Evolutionary conservation across 2,888 invertebrate genomes (phyloP), one percentile per base, ranked within the genome.

Genomic region (Cremastinae sp.): DNA sequence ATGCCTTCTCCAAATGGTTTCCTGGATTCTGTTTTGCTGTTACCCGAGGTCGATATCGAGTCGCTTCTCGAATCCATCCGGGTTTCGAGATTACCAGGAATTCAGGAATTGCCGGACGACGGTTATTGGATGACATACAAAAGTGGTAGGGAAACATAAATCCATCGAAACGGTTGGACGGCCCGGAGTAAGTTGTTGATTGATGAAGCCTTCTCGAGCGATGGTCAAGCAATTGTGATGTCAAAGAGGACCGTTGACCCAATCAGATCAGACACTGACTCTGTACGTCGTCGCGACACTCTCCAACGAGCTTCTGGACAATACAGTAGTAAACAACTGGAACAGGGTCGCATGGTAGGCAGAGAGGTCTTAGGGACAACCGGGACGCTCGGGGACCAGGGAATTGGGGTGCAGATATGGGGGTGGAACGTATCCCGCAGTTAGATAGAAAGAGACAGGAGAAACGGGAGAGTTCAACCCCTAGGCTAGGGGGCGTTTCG

Each of bases 81-180:
- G 79, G 81, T 82, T 81, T 82, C 79, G 71, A 62, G 35, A 76
- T 74, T 85, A 89, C 59, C 86, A 86, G 89, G 89, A 83, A 79
- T 62, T 12, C 83, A 89, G 85, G 71, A 88, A 62, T 2, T 20
- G 14, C 18, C 39, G 77, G 78, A 70, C 74, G 79, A 80, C 81
- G 83, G 82, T 86, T 87, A 88, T 88, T 88, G 89, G 88, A 85
- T 87, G 88, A 86, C 88, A 88, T 82, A 87, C 88, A 89, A 89
- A 88, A 86, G 88, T 88, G 88, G 85, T 87, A 89, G 89, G 89
- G 78, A 78, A 89, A 82, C 85, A 89, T 88, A 85, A 89, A 87
- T 86, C 79, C 58, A 64, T 71, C 61, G 39, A 9, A 14, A 55
- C 37, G 73, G 65, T 74, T 56, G 18, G 35, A 18, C 12, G 49